Evolutionary conservation across 2,113 vertebrate species (phyloP), one percentile per base, ranked within the genome.

Genomic region (Parotia lawesii): DNA sequence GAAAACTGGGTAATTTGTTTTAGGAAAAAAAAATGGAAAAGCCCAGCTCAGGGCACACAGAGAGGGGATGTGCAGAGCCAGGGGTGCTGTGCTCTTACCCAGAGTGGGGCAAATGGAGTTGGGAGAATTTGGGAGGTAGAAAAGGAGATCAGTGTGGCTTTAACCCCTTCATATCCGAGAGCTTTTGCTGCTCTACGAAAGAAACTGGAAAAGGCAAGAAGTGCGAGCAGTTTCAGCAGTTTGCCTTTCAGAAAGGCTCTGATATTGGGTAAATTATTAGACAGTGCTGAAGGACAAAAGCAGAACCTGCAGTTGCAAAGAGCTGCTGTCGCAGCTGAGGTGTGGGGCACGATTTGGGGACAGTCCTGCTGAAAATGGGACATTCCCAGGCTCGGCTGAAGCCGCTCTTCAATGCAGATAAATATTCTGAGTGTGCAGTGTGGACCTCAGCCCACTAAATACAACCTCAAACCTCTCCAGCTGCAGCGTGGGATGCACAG

Each of bases 391-490:
- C 33, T 37, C 1, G 2, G 57, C 2, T 44, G 48, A 17, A 56
- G 66, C 45, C 23, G 58, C 1, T 10, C 15, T 16, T 61, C 7
- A 1, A 1, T 0, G 3, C 71, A 53, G 45, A 60, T 10, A 6
- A 8, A 6, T 33, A 8, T 29, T 4, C 17, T 1, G 29, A 1
- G 61, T 1, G 47, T 12, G 50, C 58, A 48, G 35, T 0, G 60
- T 14, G 60, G 23, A 21, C 13, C 53, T 51, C 33, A 74, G 38
- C 21, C 40, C 77, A 6, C 4, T 0, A 2, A 17, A 54, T 0
- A 0, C 1, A 12, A 7, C 0, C 21, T 3, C 12, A 17, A 8
- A 54, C 6, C 38, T 14, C 2, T 35, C 28, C 44, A 6, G 2
- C 1, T 22, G 57, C 64, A 27, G 44, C 3, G 33, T 6, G 70